Evolutionary conservation across 2,113 vertebrate species (phyloP), one percentile per base, ranked within the genome.

Genomic region (Peromyscus leucopus): DNA sequence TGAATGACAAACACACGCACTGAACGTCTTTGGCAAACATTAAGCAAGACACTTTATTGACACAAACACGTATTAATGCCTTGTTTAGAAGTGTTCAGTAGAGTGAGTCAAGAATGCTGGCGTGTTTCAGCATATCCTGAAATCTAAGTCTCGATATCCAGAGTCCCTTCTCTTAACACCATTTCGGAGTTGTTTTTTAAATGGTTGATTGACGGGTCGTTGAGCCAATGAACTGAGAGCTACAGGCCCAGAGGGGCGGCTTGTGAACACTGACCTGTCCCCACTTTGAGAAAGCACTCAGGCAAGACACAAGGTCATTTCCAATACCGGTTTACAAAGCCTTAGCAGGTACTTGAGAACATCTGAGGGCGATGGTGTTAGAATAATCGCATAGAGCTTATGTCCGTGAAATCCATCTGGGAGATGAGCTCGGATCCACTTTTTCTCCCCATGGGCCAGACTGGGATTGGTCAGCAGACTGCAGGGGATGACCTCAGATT

Each of bases 21-120:
- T 96, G 97, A 98, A 98, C 86, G 98, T 99, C 99, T 99, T 99
- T 99, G 99, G 99, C 99, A 99, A 99, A 98, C 96, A 36, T 98
- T 93, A 98, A 98, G 98, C 96, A 92, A 96, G 96, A 98, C 98
- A 96, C 90, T 98, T 98, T 98, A 97, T 97, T 98, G 98, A 99
- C 98, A 98, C 98, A 95, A 97, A 98, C 93, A 97, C 67, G 76
- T 97, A 96, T 86, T 93, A 98, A 98, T 89, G 94, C 93, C 97
- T 98, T 95, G 95, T 97, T 97, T 97, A 97, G 97, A 97, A 98
- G 97, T 96, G 93, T 93, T 96, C 94, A 74, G 96, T 90, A 98
- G 97, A 96, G 91, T 80, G 97, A 98, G 94, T 98, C 91, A 89
- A 98, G 95, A 94, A 98, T 90, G 97, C 92, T 97, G 95, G 55